phyloP scores from a whole-genome alignment of 2,888 invertebrate species.

The Drosophila anomelani region DNA sequence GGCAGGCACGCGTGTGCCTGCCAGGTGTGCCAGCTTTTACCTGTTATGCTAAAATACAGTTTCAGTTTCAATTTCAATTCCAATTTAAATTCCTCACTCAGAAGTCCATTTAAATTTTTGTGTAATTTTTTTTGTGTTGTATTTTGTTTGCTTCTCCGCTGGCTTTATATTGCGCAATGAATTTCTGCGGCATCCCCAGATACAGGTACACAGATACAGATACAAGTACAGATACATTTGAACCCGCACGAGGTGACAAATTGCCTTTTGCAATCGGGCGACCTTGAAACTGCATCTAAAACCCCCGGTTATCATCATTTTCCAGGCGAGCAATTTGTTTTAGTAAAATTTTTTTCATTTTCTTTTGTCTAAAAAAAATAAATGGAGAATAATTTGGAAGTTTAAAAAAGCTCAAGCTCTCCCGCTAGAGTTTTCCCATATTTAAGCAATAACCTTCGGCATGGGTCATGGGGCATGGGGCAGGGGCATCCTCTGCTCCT shows the following conservation, averaged over 20 bases:
- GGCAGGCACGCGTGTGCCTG: constrained; percentile 11
- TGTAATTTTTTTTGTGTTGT: constrained; percentile 3
- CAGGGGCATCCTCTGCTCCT: constrained; percentile 27
- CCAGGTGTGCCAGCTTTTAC: constrained; percentile 9
- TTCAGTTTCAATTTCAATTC: constrained; percentile 7
- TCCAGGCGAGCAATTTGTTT: constrained; percentile 63
- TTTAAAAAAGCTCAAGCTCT: constrained; percentile 11
- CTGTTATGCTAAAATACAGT: constrained; percentile 35
- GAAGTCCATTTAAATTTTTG: constrained; percentile 31
- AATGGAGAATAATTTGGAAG: constrained; percentile 62
- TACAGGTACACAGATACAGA: constrained; percentile 7
- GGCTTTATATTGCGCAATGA: constrained; percentile 56
- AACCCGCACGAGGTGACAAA: constrained; percentile 62
- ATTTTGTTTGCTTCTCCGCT: constrained; percentile 1
- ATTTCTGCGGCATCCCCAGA: constrained; percentile 5
- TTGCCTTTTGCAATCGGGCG: constrained; percentile 59
- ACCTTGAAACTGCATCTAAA: constrained; percentile 57
- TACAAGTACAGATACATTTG: constrained; percentile 20
- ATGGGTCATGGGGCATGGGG: constrained; percentile 7
- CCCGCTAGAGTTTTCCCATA: constrained; percentile 64
- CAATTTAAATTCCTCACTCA: constrained; percentile 20
- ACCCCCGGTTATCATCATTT: constrained; percentile 35
- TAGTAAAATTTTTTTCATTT: constrained; percentile 68
- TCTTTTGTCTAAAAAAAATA: constrained; percentile 43
- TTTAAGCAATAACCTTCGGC: constrained; percentile 64